Evolutionary conservation across 2,888 invertebrate species (phyloP), one percentile per base, ranked within the genome.

Genomic region (Mimachlamys varia): DNA sequence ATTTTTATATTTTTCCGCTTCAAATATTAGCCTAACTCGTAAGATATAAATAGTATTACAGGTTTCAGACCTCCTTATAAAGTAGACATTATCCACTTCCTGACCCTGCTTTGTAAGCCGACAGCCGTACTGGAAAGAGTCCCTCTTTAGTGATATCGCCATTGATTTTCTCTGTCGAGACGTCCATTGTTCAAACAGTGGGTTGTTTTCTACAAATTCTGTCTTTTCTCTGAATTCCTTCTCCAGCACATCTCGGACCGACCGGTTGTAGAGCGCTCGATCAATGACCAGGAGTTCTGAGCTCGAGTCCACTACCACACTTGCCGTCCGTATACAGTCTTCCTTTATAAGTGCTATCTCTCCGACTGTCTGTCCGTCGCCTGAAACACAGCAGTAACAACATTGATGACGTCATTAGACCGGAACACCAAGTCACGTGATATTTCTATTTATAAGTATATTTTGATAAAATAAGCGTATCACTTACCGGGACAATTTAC

Each of bases 281-380:
- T 96, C 95, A 5, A 96, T 95, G 15, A 96, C 95, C 88, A 96
- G 93, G 15, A 96, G 94, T 90, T 96, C 96, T 0, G 95, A 94
- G 17, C 92, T 92, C 10, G 95, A 95, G 90, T 96, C 95, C 12
- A 95, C 94, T 10, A 96, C 94, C 15, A 96, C 96, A 88, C 95
- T 95, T 1, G 96, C 96, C 12, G 96, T 96, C 13, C 96, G 94
- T 55, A 95, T 95, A 90, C 95, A 95, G 93, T 96, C 96, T 37
- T 95, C 94, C 37, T 95, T 95, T 33, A 96, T 93, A n/a, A 96
- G 93, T 0, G 96, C 96, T 5, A 96, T 95, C 92, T 96, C 96
- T 0, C 96, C 96, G 89, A 96, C 96, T 15, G 95, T 95, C 17
- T 95, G 94, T 7, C 96, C 96, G 33, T 95, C 95, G 22, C 94